Percentiles rank a stretch among this genome's conserved stretches.
These are phyloP conservation scores for Anas acuta DNA, from an alignment of 2,797 vertebrate species.

Conservation along the genomic window DNA sequence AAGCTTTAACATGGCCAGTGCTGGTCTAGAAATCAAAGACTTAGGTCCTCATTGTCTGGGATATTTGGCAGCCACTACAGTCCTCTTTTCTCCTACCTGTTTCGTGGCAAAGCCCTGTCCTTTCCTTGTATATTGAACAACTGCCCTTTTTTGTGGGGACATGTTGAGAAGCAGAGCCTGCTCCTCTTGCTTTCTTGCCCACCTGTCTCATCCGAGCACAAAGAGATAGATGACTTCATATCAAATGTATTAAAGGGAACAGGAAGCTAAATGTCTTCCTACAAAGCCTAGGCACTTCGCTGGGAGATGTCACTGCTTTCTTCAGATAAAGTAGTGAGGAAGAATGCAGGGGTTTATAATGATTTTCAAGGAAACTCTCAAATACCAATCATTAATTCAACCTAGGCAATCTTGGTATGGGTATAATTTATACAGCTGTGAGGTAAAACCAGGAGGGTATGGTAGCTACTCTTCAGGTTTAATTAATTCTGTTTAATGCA, in stretches of 20 bases:
- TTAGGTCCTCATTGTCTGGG: neutral
- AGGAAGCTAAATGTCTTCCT: neutral
- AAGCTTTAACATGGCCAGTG: rapidly evolving
- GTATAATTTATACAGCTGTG: neutral
- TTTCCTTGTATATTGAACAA: neutral
- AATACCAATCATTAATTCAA: neutral
- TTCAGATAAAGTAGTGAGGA: neutral
- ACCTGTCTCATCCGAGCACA: neutral
- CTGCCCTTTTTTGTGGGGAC: neutral
- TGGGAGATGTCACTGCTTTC: neutral
- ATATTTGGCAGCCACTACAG: neutral
- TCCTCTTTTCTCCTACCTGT: neutral
- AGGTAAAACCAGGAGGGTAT: neutral
- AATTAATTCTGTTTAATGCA: neutral
- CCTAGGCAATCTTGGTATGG: too few species aligned
- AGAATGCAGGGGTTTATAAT: neutral
- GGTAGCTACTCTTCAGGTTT: neutral
- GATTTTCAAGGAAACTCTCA: neutral
- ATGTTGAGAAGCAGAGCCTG: neutral
- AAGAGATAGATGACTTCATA: neutral
- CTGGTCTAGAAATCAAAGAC: neutral
- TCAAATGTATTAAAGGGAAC: neutral
- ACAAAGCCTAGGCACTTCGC: neutral
- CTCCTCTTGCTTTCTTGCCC: neutral
- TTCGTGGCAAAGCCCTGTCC: neutral